Evolutionary conservation across 2,113 vertebrate species (phyloP), one percentile per base, ranked within the genome.

Genomic region (Thymallus thymallus): DNA sequence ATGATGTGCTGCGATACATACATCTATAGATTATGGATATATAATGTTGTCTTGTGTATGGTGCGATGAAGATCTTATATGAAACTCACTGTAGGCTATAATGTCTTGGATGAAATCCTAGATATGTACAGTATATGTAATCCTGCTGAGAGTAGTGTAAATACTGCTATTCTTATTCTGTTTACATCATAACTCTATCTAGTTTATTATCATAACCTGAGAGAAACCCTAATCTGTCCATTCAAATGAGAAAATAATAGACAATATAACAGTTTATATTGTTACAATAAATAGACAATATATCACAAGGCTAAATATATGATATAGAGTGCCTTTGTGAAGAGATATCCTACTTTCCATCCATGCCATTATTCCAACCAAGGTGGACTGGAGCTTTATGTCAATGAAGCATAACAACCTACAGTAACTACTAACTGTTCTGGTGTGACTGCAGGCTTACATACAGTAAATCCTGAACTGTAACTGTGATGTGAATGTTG

Each of bases 61-160:
- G 88, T 93, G 89, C 92, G 81, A 91, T 92, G 83, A 91, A 92
- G 90, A 91, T 87, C 84, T 89, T 80, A 84, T 84, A 84, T 88
- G 86, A 87, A 80, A 82, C 84, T 92, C 88, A 83, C 88, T 88
- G 74, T 81, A 83, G 85, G 82, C 90, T 80, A 92, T 90, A 89
- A 87, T 67, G 60, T 91, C 83, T 86, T 90, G 81, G 87, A 89
- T 90, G 80, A 81, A 90, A 85, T 87, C 76, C 58, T 32, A 68
- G 26, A 55, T 30, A 67, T 30, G 77, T 76, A 82, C 1, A 81
- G 16, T 84, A 78, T 80, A 78, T 71, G 85, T 88, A 77, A 77
- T 85, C 23, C 62, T 74, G 55, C 41, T 62, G 72, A 81, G 73
- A 76, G 67, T 29, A 32, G n/a, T 68, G 35, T 18, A 71, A 75